Evolutionary conservation across 1,140 invertebrate species (phyloP), one percentile per base, ranked within the genome.

Genomic region (Babylonia areolata): DNA sequence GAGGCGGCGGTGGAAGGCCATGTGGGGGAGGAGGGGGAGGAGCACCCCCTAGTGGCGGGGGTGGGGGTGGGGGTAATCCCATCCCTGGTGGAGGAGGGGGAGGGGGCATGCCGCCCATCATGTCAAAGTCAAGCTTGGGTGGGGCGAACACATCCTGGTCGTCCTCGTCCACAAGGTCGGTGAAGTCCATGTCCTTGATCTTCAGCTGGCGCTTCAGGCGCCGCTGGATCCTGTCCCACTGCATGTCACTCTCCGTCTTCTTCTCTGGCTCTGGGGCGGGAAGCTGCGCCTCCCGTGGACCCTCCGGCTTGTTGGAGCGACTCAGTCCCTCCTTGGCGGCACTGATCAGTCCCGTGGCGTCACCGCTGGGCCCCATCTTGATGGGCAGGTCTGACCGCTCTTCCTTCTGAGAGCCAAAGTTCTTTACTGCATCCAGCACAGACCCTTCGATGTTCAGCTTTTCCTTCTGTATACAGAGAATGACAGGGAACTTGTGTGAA

Each of bases 151-250:
- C 90, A 89, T 95, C 94, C 42, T 91, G 90, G 84, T 95, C 95
- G 69, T 94, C 94, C 37, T 96, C 96, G 85, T 96, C 96, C 42
- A 92, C 93, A 46, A 99, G 95, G 94, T 99, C 98, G 1, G 97
- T 98, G 92, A 99, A 99, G 94, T 99, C 98, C 83, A 99, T 95
- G 94, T 99, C 98, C 93, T 98, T 99, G 20, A 99, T 96, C 89
- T 97, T 96, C 75, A 99, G 95, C 0, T 97, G 96, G 88, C 98
- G 95, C 85, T 97, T 96, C 84, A 98, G 94, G 87, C 96, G 96
- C 46, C 96, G 96, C 37, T 97, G 96, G 84, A 98, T 94, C 90
- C 98, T 97, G 91, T 99, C 98, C 99, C 99, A 99, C 90, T 98
- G 97, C 0, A 99, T 94, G 92, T 99, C 98, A 92, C 97, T 98